Conservation (phyloP, 1,140 invertebrate species). For the Pseudomyrmex sp. region DNA sequence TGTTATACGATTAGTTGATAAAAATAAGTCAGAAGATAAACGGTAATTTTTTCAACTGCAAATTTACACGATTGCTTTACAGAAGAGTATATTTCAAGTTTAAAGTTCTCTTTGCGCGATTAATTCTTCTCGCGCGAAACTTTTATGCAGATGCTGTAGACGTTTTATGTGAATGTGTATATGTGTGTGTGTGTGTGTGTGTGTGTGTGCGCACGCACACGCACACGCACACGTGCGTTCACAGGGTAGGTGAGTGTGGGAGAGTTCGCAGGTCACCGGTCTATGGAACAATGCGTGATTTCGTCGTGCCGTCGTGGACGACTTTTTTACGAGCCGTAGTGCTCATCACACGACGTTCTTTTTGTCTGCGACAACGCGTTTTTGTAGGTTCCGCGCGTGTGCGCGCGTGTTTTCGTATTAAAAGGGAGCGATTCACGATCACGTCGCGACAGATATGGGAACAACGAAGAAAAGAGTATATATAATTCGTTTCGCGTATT, state of each 20-base stretch:
- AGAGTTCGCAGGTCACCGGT: slow-evolving; percentile 83
- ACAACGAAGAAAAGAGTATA: slow-evolving; percentile 21
- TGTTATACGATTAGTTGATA: too few species aligned
- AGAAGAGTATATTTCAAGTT: too few species aligned
- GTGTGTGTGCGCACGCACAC: neutral
- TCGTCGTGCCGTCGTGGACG: slow-evolving; percentile 74
- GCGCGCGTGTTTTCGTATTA: neutral
- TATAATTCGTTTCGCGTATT: slow-evolving; percentile 34
- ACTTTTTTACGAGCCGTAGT: slow-evolving; percentile 67
- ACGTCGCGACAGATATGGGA: slow-evolving; percentile 15
- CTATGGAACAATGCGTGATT: slow-evolving; percentile 79
- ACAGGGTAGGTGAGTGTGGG: slow-evolving; percentile 75
- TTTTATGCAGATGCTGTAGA: slow-evolving; percentile 11
- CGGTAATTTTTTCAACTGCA: too few species aligned
- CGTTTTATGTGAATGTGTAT: neutral
- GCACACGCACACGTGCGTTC: neutral
- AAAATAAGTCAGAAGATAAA: too few species aligned
- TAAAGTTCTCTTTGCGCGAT: neutral
- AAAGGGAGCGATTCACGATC: slow-evolving; percentile 28
- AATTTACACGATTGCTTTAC: too few species aligned
- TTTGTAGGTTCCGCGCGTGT: neutral
- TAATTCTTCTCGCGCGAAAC: neutral
- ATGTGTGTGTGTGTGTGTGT: neutral
- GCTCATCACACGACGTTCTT: slow-evolving; percentile 67
- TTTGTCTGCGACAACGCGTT: slow-evolving; percentile 43